These are phyloP conservation scores for Sterrhoptilus dennistouni DNA, from an alignment of 2,113 vertebrate species.

Conservation along the genomic window DNA sequence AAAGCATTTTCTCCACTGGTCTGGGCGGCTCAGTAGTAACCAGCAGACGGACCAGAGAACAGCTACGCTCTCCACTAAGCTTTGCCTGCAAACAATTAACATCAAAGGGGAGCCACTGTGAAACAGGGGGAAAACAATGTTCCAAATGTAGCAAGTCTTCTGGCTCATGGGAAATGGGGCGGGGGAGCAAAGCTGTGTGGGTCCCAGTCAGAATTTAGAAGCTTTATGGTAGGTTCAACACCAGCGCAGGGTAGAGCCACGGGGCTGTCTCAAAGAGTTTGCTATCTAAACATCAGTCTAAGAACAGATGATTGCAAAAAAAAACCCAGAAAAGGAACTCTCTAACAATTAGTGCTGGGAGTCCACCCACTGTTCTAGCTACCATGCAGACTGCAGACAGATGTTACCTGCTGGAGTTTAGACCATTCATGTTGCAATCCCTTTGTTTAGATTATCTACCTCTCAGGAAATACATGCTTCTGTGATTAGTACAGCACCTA, in stretches of 20 bases:
- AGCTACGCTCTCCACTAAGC: neutral
- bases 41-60: constrained; percentile 1
- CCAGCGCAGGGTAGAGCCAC: neutral
- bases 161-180: neutral
- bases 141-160: neutral
- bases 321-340: neutral
- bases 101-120: constrained; percentile 45
- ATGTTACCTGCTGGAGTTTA: neutral
- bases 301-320: neutral
- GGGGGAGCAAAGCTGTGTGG: neutral
- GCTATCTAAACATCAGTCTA: neutral
- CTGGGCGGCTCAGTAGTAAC: constrained; percentile 17
- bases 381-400: neutral
- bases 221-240: neutral
- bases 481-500: neutral
- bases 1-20: constrained; percentile 50
- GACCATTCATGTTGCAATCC: neutral
- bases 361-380: neutral
- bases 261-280: neutral
- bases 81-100: constrained; percentile 61
- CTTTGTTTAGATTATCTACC: neutral
- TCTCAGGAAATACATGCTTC: neutral
- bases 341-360: neutral
- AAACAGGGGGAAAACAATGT: neutral
- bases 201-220: neutral